Conservation (phyloP, 2,113 vertebrate genomes). For the Struthidea cinerea region DNA sequence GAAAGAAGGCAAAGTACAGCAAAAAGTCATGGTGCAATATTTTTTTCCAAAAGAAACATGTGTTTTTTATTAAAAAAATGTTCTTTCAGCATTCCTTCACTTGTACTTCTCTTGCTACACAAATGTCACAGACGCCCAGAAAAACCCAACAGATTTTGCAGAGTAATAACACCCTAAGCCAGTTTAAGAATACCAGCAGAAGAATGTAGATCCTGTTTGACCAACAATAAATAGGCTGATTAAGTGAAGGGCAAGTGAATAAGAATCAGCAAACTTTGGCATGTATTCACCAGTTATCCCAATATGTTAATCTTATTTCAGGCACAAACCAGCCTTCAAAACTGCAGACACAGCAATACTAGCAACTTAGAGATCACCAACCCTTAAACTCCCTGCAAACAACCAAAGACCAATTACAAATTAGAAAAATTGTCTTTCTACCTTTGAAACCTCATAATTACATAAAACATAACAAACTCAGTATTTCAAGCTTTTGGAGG, state of each 20-base stretch:
- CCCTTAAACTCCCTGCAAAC: not conserved
- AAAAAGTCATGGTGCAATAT: not conserved
- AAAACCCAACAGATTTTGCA: not conserved
- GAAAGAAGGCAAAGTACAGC: not conserved
- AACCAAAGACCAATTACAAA: not conserved
- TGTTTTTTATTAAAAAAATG: not conserved
- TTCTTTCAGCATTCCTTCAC: not conserved
- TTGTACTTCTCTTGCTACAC: not conserved
- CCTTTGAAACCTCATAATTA: not conserved
- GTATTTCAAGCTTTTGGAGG: not conserved
- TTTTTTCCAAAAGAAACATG: not conserved
- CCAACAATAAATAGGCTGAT: not conserved
- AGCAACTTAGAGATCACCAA: not conserved
- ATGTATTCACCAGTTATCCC: not conserved
- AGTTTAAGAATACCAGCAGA: not conserved
- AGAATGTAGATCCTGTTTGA: not conserved
- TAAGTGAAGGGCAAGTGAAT: not conserved
- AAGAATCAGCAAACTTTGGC: not conserved
- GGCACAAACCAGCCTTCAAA: not conserved
- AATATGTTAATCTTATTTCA: not conserved
- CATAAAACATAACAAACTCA: not conserved
- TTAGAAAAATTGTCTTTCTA: not conserved
- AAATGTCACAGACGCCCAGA: not conserved
- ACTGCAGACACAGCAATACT: not conserved
- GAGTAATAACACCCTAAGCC: not conserved